Conservation (phyloP, 2,113 vertebrate genomes). For the Melanocharis versteri region DNA sequence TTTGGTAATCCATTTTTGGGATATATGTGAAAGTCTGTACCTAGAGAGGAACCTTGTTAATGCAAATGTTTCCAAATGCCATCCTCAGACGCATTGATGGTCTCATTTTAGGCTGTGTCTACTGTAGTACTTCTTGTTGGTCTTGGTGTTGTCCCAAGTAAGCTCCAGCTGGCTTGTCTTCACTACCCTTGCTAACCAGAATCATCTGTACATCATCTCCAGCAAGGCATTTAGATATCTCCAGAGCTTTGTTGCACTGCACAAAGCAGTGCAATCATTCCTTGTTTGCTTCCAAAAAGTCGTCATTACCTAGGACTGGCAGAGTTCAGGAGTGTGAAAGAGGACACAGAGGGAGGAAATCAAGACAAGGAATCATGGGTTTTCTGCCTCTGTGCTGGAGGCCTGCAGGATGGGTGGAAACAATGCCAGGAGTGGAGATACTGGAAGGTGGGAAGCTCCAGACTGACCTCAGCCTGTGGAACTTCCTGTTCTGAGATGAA, state of each 20-base stretch:
- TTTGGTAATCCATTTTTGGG: not conserved
- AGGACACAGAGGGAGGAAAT: not conserved
- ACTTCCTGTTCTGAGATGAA: not conserved
- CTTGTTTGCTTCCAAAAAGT: not conserved
- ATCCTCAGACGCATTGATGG: not conserved
- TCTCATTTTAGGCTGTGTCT: not conserved
- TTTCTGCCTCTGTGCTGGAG: not conserved
- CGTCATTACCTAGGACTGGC: not conserved
- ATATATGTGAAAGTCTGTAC: not conserved
- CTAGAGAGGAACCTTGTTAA: not conserved
- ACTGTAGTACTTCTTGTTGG: not conserved
- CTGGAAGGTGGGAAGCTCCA: not conserved
- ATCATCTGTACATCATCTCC: not conserved
- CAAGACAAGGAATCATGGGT: not conserved
- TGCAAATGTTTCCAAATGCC: not conserved
- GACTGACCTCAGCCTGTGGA: not conserved
- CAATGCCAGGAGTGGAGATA: not conserved
- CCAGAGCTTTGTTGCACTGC: not conserved
- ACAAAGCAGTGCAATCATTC: not conserved
- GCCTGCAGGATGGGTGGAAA: not conserved
- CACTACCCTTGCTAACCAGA: not conserved
- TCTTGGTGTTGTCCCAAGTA: not conserved
- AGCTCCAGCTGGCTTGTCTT: not conserved
- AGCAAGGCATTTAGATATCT: not conserved
- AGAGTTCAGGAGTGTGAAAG: not conserved